Conservation (phyloP, 2,888 invertebrate genomes). For the Erebia palarica region DNA sequence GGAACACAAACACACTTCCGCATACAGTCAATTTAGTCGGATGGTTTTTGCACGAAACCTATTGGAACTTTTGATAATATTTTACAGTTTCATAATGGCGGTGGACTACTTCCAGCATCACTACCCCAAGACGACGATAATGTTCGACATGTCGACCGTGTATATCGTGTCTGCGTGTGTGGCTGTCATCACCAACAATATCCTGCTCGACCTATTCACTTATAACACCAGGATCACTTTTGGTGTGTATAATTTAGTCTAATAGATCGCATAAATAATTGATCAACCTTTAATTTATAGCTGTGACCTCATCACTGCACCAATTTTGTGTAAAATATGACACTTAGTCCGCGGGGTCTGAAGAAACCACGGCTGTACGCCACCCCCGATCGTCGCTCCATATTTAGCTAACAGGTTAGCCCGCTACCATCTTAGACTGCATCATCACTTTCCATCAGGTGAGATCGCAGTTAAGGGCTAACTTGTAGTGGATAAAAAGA, state of each 20-base stretch:
- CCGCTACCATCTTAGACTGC: too few relatives aligned
- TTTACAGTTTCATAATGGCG: slow-evolving; percentile 93
- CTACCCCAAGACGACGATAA: slow-evolving; percentile 92
- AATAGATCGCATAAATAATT: too few relatives aligned
- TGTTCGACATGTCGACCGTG: slow-evolving; percentile 95
- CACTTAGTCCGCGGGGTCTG: too few relatives aligned
- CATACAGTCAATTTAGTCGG: neutral
- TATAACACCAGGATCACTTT: slow-evolving; percentile 93
- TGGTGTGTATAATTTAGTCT: slow-evolving; percentile 76
- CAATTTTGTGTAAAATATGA: too few relatives aligned
- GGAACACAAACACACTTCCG: neutral
- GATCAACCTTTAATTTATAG: too few relatives aligned
- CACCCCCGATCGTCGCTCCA: too few relatives aligned
- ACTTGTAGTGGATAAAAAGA: too few relatives aligned
- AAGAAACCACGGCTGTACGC: too few relatives aligned
- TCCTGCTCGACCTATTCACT: slow-evolving; percentile 91
- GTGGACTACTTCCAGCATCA: slow-evolving; percentile 95
- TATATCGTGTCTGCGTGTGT: slow-evolving; percentile 95
- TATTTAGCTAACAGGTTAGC: too few relatives aligned
- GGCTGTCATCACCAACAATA: slow-evolving; percentile 92
- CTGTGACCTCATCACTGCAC: too few relatives aligned
- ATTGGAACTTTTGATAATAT: neutral
- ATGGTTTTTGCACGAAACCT: neutral
- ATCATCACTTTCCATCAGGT: too few relatives aligned
- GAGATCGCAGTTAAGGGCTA: too few relatives aligned